Percentiles rank a stretch among this genome's conserved stretches.
These are phyloP conservation scores for Drosophila borealis DNA, from an alignment of 2,888 invertebrate genomes.

Conservation along the genomic window DNA sequence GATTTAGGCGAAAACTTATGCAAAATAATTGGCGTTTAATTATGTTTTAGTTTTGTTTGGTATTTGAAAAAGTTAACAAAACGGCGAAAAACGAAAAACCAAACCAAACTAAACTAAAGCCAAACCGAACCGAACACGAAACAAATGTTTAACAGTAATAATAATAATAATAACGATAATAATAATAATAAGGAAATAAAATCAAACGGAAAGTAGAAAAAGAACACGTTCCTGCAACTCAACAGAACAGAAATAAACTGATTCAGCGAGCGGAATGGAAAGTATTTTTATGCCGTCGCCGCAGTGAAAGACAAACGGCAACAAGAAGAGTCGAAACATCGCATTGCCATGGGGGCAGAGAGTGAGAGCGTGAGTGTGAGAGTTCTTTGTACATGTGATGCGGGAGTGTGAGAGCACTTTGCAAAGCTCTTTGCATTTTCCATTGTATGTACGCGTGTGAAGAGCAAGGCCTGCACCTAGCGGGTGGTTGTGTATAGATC, in stretches of 20 bases:
- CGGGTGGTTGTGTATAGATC: slow-evolving; percentile 48
- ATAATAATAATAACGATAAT: slow-evolving; percentile 80
- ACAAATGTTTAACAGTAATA: slow-evolving; percentile 66
- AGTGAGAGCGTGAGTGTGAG: not conserved
- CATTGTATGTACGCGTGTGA: not conserved
- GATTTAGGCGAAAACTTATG: slow-evolving; percentile 45
- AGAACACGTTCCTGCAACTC: slow-evolving; percentile 84
- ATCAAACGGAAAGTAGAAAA: slow-evolving; percentile 85
- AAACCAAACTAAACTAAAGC: slow-evolving; percentile 54
- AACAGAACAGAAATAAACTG: slow-evolving; percentile 85
- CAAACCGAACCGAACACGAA: slow-evolving; percentile 66
- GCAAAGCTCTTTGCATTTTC: slow-evolving; percentile 21
- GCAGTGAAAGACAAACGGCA: slow-evolving; percentile 25
- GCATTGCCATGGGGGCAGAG: slow-evolving; percentile 6
- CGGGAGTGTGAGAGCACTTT: slow-evolving; percentile 20
- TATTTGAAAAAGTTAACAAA: slow-evolving; percentile 44
- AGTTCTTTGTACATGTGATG: slow-evolving; percentile 1
- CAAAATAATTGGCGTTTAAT: slow-evolving; percentile 35
- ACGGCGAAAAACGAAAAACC: slow-evolving; percentile 54
- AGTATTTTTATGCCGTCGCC: slow-evolving; percentile 72
- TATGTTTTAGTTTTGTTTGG: slow-evolving; percentile 34
- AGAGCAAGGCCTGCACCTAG: slow-evolving; percentile 24
- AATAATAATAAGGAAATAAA: slow-evolving; percentile 84
- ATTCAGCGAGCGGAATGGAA: slow-evolving; percentile 71
- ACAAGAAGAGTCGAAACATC: slow-evolving; percentile 23